Evolutionary conservation across 2,113 vertebrate genomes (phyloP), one percentile per base, ranked within the genome.

Genomic region (Gavialis gangeticus): DNA sequence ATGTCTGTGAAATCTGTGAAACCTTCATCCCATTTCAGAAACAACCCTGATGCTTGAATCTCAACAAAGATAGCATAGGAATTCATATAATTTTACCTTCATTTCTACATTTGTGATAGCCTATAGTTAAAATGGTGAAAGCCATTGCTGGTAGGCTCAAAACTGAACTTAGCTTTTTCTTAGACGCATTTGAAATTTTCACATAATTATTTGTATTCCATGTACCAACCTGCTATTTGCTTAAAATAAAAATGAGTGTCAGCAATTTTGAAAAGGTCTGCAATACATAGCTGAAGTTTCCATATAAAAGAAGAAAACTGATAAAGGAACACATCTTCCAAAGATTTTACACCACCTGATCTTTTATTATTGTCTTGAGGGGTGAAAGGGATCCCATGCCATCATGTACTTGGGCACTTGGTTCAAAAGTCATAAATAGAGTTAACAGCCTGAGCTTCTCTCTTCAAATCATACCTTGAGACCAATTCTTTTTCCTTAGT

Each of bases 61-160:
- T 57, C 4, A 75, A 24, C 19, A 73, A 81, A 27, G 84, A 67
- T 6, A 88, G 22, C 57, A 77, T 0, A 0, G 18, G 27, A 27
- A 54, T 90, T 94, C 57, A 88, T 82, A 62, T 46, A 69, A 80
- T 3, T 82, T 91, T 24, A 88, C 28, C 84, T 69, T 67, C 27
- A 75, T 83, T 89, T 75, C 18, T 13, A 54, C 57, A 1, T 77
- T 87, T 92, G 80, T 88, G 30, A 79, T 17, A 84, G 22, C 37
- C 21, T 54, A 76, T 16, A 63, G 19, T 73, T 79, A 60, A 1
- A 3, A 25, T 73, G 21, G 75, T 28, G 84, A 64, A 4, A 86
- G 54, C 77, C 2, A 1, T 27, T 63, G 83, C 10, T 63, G 4
- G 88, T 13, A 91, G 73, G 19, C 79, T 86, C 3, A 92, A 89